Base-by-base conservation (phyloP, 64 coral and sea anemone genomes). In the Pocillopora verrucosa region DNA sequence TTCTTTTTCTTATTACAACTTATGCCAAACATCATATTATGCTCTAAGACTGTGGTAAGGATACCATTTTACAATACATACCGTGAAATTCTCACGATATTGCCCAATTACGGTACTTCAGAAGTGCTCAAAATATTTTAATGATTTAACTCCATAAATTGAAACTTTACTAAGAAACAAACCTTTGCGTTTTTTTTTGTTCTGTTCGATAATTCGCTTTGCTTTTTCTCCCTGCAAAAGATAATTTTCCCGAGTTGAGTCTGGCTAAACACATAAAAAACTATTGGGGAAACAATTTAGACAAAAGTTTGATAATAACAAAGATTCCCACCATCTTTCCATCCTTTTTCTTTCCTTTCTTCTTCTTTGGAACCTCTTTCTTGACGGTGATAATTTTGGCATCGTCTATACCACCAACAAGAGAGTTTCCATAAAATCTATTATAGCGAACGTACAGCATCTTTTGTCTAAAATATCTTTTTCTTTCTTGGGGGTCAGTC, bases 361-460 rank as follows among this genome's bases (percentile, higher is more conserved):
- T 75, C 24, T 83, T 79, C 22, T 30, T 45, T 5, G 56, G 1
- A 4, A 15, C 69, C n/a, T 82, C 83, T 56, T 58, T 67, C 5
- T 1, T 76, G 60, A 81, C 89, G 69, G 60, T 83, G 9, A 90
- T 90, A 59, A 83, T 26, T 75, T 90, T 90, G 16, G 77, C 78
- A 16, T 51, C 25, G 11, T 72, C 58, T 34, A 58, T 83, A 13
- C 89, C 79, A 75, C 89, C 89, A 65, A 74, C 79, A 63, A 90
- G 57, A 35, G 89, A 90, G 30, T 64, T 65, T 16, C 78, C 89
- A 75, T 90, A 90, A 26, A 90, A 59, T 34, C 81, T 65, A 72
- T 82, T 69, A 59, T 74, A 90, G 11, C 56, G 34, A 67, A 90
- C 24, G 11, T 75, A 75, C 51, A 74, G 83, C 79, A 83, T 78